Evolutionary conservation across 2,797 vertebrate genomes (phyloP).

Genomic region (Brachyalestes nurse): DNA sequence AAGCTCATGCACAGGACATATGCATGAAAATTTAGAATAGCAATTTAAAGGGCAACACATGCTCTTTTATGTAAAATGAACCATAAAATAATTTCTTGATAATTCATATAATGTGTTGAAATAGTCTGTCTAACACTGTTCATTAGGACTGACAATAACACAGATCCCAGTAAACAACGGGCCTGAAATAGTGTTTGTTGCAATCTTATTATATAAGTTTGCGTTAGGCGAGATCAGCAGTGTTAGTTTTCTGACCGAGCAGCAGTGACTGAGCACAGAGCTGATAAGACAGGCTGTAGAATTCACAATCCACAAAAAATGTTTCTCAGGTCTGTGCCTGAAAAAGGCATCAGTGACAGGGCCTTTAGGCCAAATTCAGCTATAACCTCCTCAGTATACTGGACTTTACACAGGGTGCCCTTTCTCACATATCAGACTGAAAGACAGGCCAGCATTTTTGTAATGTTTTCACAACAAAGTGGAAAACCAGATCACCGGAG

Average conservation of each 20-base stretch:
- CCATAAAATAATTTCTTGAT: not conserved
- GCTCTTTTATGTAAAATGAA: not conserved
- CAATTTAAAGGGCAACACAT: not conserved
- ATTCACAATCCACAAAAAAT: constrained; percentile 39
- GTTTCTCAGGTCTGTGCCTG: constrained; percentile 54
- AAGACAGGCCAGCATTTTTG: constrained; percentile 47
- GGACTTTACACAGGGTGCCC: constrained; percentile 44
- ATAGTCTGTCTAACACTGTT: not conserved
- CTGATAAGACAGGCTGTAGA: constrained; percentile 45
- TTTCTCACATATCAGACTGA: constrained; percentile 54
- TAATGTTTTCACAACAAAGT: constrained; percentile 59
- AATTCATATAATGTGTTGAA: not conserved
- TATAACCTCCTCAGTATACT: constrained; percentile 48
- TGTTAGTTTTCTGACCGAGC: constrained; percentile 25
- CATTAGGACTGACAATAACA: not conserved
- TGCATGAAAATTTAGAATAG: not conserved
- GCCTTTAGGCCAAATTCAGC: constrained; percentile 39
- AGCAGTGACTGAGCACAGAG: constrained; percentile 28
- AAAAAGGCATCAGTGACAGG: constrained; percentile 57
- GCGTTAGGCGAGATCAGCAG: constrained; percentile 15
- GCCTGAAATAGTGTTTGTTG: not conserved
- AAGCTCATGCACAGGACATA: constrained; percentile 24
- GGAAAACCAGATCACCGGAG: constrained; percentile 48
- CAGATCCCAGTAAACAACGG: not conserved
- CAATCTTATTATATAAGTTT: not conserved